These are phyloP conservation scores for Eurois occulta DNA, from an alignment of 2,888 invertebrate genomes.

Conservation along the genomic window DNA sequence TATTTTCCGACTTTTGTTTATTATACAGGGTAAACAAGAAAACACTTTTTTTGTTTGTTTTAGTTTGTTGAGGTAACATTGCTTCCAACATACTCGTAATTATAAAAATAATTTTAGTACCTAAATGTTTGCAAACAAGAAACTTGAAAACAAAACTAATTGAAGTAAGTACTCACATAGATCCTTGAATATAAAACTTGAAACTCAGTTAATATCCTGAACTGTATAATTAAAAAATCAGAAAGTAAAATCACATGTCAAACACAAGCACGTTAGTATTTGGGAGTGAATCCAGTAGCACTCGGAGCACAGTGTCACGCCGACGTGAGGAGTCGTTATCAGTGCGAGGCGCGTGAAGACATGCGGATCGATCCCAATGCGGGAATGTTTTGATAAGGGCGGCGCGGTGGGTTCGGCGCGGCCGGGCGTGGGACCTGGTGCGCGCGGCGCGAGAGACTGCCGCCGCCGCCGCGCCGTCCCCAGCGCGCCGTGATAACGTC, in stretches of 20 bases:
- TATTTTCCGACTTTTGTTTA: not conserved
- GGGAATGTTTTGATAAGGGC: slow-evolving; percentile 85
- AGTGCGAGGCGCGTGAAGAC: slow-evolving; percentile 78
- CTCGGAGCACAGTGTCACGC: slow-evolving; percentile 83
- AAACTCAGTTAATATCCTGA: slow-evolving; percentile 64
- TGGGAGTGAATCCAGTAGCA: slow-evolving; percentile 72
- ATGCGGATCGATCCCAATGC: slow-evolving; percentile 87
- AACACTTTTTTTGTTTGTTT: not conserved
- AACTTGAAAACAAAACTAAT: slow-evolving; percentile 42
- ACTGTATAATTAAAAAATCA: slow-evolving; percentile 60
- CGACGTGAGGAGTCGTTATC: slow-evolving; percentile 78
- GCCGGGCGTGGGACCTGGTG: slow-evolving; percentile 76
- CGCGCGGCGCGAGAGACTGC: slow-evolving; percentile 85
- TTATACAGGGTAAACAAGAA: not conserved
- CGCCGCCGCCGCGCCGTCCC: slow-evolving; percentile 45
- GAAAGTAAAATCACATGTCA: slow-evolving; percentile 75
- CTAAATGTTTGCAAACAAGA: slow-evolving; percentile 31
- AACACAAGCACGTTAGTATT: slow-evolving; percentile 76
- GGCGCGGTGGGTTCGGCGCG: slow-evolving; percentile 57
- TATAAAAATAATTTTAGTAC: not conserved
- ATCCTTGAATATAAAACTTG: slow-evolving; percentile 63
- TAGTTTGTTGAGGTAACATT: not conserved
- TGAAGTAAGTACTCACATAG: slow-evolving; percentile 60
- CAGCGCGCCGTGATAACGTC: slow-evolving; percentile 25
- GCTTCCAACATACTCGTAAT: not conserved